Percentiles rank a stretch among this genome's conserved stretches.
Evolutionary conservation across 2,888 invertebrate genomes (phyloP).

Genomic region (Tachina lurida): DNA sequence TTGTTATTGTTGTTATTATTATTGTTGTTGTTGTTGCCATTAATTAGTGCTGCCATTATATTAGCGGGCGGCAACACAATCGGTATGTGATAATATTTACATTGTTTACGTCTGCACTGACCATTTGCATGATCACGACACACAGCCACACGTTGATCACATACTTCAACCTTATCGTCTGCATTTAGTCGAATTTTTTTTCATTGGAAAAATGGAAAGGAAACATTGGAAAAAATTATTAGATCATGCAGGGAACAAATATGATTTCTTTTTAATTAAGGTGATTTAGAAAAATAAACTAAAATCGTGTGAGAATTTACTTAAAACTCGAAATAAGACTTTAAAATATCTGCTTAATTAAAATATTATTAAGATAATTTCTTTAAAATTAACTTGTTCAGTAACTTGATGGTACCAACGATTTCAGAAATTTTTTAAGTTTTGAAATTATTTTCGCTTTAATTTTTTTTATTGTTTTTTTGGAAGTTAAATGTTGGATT

Average conservation of each 20-base stretch:
- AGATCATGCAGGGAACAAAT: not conserved
- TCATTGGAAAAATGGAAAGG: conserved; percentile 2
- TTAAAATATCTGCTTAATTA: conserved; percentile 38
- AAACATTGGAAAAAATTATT: conserved; percentile 17
- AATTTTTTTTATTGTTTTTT: too few species aligned
- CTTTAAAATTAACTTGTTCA: not conserved
- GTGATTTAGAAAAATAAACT: conserved; percentile 7
- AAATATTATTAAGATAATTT: not conserved
- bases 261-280: not conserved
- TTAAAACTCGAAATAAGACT: conserved; percentile 8
- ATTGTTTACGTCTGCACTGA: conserved; percentile 95
- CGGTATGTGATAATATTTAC: conserved; percentile 99
- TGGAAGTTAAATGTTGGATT: too few species aligned
- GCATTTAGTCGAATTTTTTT: conserved; percentile 73
- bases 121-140: conserved; percentile 98
- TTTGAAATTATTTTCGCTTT: not conserved
- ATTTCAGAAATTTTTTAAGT: not conserved
- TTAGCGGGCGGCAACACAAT: conserved; percentile 93
- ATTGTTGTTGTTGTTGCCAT: conserved; percentile 75
- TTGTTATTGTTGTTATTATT: conserved; percentile 73
- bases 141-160: conserved; percentile 97
- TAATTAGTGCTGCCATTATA: conserved; percentile 86
- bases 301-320: conserved; percentile 44
- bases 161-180: conserved; percentile 97
- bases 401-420: not conserved